These are phyloP conservation scores for Bellardia pandia DNA, from an alignment of 2,888 invertebrate species.

Conservation along the genomic window DNA sequence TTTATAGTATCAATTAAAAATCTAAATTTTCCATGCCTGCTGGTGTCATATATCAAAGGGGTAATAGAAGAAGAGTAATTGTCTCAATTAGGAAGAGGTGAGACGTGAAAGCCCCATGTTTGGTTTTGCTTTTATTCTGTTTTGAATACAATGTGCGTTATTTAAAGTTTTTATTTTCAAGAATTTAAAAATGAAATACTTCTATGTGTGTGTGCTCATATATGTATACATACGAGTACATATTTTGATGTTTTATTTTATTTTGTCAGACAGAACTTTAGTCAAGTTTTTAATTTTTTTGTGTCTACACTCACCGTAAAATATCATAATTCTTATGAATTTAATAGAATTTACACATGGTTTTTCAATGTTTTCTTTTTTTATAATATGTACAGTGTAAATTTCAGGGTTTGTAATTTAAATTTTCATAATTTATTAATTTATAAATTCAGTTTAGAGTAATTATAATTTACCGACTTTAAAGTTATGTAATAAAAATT, in stretches of 20 bases:
- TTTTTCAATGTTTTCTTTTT: not conserved
- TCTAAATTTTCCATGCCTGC: no score
- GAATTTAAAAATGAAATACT: not conserved
- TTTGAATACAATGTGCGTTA: constrained; percentile 19
- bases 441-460: no score
- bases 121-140: not conserved
- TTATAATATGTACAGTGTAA: not conserved
- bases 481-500: constrained; percentile 15
- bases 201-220: no score
- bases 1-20: no score
- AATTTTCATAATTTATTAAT: not conserved
- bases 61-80: not conserved
- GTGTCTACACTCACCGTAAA: not conserved
- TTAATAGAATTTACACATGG: not conserved
- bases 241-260: not conserved
- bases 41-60: not conserved
- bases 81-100: not conserved
- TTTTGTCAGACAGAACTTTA: constrained; percentile 21
- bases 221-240: not conserved
- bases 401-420: constrained; percentile 8
- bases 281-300: constrained; percentile 33
- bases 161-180: not conserved
- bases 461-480: constrained; percentile 6
- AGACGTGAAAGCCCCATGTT: not conserved
- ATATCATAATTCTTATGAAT: constrained; percentile 16